Conservation (phyloP, 2,888 invertebrate species). For the Elegia similella region DNA sequence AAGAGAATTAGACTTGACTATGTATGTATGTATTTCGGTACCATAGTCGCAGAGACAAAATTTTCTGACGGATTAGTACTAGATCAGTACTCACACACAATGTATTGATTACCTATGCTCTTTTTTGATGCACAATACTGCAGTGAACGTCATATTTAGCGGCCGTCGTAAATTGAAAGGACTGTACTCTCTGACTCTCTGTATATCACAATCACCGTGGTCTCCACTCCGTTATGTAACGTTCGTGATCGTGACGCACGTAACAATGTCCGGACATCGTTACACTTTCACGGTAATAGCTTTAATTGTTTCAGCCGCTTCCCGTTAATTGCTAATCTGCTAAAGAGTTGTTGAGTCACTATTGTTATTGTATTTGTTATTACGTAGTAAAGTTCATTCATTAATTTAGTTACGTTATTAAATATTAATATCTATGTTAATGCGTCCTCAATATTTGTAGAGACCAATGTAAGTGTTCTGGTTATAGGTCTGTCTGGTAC, state of each 20-base stretch:
- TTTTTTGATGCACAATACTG: too few relatives aligned
- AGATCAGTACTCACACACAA: too few relatives aligned
- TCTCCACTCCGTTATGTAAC: background rate
- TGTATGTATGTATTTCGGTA: too few relatives aligned
- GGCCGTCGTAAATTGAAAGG: background rate
- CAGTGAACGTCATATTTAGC: background rate
- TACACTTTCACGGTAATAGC: conserved; percentile 22
- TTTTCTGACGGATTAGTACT: too few relatives aligned
- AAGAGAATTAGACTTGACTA: too few relatives aligned
- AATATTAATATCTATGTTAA: too few relatives aligned
- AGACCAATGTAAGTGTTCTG: too few relatives aligned
- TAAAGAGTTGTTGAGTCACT: background rate
- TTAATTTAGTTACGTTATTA: too few relatives aligned
- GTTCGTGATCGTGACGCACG: conserved; percentile 5
- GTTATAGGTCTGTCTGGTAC: too few relatives aligned
- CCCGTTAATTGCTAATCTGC: conserved; percentile 5
- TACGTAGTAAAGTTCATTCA: background rate
- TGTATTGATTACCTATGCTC: too few relatives aligned
- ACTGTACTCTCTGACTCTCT: background rate
- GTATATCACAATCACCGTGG: background rate
- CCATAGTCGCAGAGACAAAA: too few relatives aligned
- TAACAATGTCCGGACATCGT: conserved; percentile 15
- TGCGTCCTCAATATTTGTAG: too few relatives aligned
- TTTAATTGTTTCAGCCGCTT: conserved; percentile 18
- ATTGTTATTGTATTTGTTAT: background rate